Percentiles rank a stretch among this genome's conserved stretches.
Evolutionary conservation across 2,888 invertebrate species (phyloP).

Genomic region (Lycia hirtaria): DNA sequence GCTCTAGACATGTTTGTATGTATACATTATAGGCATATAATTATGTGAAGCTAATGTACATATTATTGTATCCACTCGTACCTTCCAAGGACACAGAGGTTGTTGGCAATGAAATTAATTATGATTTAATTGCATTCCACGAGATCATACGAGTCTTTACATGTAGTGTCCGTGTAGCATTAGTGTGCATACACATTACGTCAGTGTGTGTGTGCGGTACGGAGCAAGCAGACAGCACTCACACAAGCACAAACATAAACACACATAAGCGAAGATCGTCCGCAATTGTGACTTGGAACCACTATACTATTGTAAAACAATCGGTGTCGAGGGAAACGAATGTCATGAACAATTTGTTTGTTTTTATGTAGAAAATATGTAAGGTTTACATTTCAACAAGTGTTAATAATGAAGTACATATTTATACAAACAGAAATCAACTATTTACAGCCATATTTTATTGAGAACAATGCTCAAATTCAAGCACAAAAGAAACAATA

Average conservation of each 20-base stretch:
- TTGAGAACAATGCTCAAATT: background rate
- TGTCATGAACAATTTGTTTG: slow-evolving; percentile 13
- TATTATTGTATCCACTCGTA: slow-evolving; percentile 1
- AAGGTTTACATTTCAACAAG: background rate
- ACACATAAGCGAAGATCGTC: too few relatives aligned
- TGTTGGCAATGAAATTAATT: slow-evolving; percentile 24
- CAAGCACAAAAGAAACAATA: too few relatives aligned
- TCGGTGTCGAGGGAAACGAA: slow-evolving; percentile 8
- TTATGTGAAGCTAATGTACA: slow-evolving; percentile 4
- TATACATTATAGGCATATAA: slow-evolving; percentile 4
- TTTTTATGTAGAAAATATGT: slow-evolving; percentile 11
- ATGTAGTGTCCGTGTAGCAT: too few relatives aligned
- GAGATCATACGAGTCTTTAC: too few relatives aligned
- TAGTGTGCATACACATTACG: too few relatives aligned
- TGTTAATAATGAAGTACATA: background rate
- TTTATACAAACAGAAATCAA: background rate
- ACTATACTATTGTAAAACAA: slow-evolving; percentile 16
- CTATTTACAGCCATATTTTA: background rate
- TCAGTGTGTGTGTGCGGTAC: too few relatives aligned
- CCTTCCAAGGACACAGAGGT: slow-evolving; percentile 20
- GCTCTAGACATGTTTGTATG: slow-evolving; percentile 1
- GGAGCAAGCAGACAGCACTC: too few relatives aligned
- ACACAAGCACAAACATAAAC: too few relatives aligned
- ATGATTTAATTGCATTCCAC: too few relatives aligned
- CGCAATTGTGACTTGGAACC: too few relatives aligned